A percentile compares a stretch with the other conserved stretches of the same genome.
phyloP scores from a whole-genome alignment of 2,888 invertebrate species.

The Palloptera scutellata region DNA sequence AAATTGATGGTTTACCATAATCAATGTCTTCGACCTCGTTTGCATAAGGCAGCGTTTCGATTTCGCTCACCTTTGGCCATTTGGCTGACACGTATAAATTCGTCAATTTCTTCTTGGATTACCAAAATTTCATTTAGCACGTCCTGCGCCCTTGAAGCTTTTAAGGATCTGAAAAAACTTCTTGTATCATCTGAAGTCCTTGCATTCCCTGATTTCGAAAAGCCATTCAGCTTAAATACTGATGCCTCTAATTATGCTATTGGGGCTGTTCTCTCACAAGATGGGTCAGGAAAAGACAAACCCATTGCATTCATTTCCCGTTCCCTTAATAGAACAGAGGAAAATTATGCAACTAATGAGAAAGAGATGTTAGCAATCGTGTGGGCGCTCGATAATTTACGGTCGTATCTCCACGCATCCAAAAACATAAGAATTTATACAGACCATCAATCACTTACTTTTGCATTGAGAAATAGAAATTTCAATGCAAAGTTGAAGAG shows the following conservation, averaged over 20 bases:
- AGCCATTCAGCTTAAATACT: conserved; percentile 35
- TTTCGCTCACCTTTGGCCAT: too few species aligned
- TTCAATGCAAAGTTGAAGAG: conserved; percentile 29
- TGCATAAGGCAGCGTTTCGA: too few species aligned
- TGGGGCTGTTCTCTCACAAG: conserved; percentile 34
- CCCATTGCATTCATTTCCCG: conserved; percentile 24
- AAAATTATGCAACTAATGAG: too few species aligned
- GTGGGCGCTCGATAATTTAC: conserved; percentile 28
- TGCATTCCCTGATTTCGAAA: conserved; percentile 36
- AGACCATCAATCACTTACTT: too few species aligned
- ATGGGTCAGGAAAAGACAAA: conserved; percentile 25
- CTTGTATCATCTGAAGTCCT: conserved; percentile 32
- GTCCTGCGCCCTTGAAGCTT: too few species aligned
- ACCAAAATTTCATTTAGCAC: too few species aligned
- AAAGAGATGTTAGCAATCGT: conserved; percentile 32
- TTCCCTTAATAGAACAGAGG: too few species aligned
- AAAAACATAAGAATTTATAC: conserved; percentile 27
- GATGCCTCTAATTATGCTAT: conserved; percentile 37
- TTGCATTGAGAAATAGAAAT: conserved; percentile 38
- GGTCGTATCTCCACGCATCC: too few species aligned
- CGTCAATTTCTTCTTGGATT: too few species aligned
- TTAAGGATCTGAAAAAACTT: conserved; percentile 26
- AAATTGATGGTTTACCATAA: too few species aligned
- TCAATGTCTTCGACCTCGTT: too few species aligned
- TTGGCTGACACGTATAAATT: too few species aligned